phyloP scores from a whole-genome alignment of 2,888 invertebrate genomes.

The Amblyjoppa proteus region DNA sequence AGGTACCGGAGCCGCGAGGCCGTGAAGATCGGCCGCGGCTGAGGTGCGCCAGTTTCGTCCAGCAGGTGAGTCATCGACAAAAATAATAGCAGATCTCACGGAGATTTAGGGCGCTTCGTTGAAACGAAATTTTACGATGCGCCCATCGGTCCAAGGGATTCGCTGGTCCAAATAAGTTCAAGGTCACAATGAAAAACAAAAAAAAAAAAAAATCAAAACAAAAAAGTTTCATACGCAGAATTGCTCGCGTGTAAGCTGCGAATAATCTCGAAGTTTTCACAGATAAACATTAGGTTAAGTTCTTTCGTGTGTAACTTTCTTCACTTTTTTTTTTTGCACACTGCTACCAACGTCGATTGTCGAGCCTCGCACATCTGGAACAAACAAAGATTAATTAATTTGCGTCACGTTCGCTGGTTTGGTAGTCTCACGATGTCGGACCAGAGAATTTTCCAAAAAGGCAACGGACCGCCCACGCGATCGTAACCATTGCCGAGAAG shows the following conservation, averaged over 20 bases:
- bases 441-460: constrained; percentile 64
- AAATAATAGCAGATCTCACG: constrained; percentile 60
- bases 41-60: constrained; percentile 65
- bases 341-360: neutral
- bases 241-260: neutral
- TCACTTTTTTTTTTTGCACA: neutral
- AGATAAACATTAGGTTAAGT: neutral
- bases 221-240: constrained; percentile 1
- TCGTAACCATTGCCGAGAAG: constrained; percentile 16
- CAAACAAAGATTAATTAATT: neutral
- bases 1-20: constrained; percentile 39
- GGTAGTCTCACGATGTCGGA: constrained; percentile 62
- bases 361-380: neutral
- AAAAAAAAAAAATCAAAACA: neutral
- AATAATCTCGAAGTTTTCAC: neutral
- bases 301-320: neutral
- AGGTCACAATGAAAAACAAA: neutral
- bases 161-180: neutral
- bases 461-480: constrained; percentile 63
- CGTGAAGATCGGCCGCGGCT: constrained; percentile 59
- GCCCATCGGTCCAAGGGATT: neutral
- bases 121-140: constrained; percentile 7
- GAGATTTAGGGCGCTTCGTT: neutral
- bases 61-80: constrained; percentile 71
- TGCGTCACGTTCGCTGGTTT: constrained; percentile 14